Base-by-base conservation (phyloP, 2,888 invertebrate genomes). In the Hemaris fuciformis region DNA sequence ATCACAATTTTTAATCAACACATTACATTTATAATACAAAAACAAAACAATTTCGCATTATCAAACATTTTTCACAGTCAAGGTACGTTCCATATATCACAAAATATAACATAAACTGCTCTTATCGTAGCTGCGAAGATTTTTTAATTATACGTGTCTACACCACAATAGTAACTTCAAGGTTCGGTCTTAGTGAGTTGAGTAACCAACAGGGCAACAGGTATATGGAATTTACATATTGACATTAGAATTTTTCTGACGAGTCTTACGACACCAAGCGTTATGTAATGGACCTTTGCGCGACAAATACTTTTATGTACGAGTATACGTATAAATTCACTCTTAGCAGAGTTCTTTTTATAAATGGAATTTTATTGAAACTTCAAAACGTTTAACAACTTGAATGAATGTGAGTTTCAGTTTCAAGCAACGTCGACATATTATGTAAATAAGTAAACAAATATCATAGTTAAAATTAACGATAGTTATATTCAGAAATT, bases 211-310 rank as follows among this genome's bases (percentile, higher is more conserved):
- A 23, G 46, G 34, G 53, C 31, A 59, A 59, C 59, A 23, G 46
- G 34, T 60, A 53, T 60, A 60, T 41, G 20, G n/a, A 60, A 53
- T 60, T 60, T 48, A 53, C 60, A 59, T 45, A 59, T 59, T 43
- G 18, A 59, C 59, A 41, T 41, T 53, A 20, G 23, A 41, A 46
- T 53, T 53, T 38, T 60, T 38, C 23, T 46, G 34, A 48, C 53
- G 10, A 8, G 53, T 31, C 53, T 53, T 53, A 31, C 53, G 18
- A 53, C 53, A 53, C 31, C 31, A 18, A 46, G 8, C 18, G 31
- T 53, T 53, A 27, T 53, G 53, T 53, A 27, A 53, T 10, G 18
- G 31, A 53, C 53, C 53, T 53, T 53, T 53, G 31, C 18, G 10
- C 10, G 15, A 27, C 27, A 31, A n/a, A 31, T 25, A 27, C 31